Conservation (phyloP, 2,888 invertebrate genomes). For the Dimorphilus gyrociliatus region DNA sequence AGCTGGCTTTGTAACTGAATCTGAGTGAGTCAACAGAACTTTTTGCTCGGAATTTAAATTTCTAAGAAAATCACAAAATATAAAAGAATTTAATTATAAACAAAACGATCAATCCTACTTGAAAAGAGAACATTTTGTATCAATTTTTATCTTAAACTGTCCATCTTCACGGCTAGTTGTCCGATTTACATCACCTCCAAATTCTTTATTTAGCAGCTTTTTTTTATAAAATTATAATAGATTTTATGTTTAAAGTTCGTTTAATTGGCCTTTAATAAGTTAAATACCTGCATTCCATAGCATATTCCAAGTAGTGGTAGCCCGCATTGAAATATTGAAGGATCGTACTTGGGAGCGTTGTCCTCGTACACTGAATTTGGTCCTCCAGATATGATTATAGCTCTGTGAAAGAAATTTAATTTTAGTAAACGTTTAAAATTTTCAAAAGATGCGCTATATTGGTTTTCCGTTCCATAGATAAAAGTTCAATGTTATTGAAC, state of each 20-base stretch:
- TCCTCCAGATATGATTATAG: slow-evolving; percentile 91
- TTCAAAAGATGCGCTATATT: slow-evolving; percentile 1
- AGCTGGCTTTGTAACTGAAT: slow-evolving; percentile 79
- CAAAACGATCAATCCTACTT: slow-evolving; percentile 47
- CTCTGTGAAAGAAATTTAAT: slow-evolving; percentile 43
- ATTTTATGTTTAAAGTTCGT: neutral
- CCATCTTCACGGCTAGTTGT: slow-evolving; percentile 61
- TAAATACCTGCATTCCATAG: slow-evolving; percentile 71
- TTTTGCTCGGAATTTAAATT: slow-evolving; percentile 68
- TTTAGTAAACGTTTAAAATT: neutral
- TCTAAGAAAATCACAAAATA: slow-evolving; percentile 42
- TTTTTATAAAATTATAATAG: no score
- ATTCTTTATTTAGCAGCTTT: slow-evolving; percentile 96
- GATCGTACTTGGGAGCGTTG: slow-evolving; percentile 83
- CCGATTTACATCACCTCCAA: slow-evolving; percentile 72
- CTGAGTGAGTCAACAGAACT: slow-evolving; percentile 90
- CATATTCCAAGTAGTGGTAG: slow-evolving; percentile 89
- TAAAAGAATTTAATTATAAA: slow-evolving; percentile 1
- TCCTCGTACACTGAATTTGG: slow-evolving; percentile 89
- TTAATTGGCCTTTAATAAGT: neutral
- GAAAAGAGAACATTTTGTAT: slow-evolving; percentile 72
- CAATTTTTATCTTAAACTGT: slow-evolving; percentile 71
- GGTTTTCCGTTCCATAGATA: neutral
- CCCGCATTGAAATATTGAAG: slow-evolving; percentile 83
- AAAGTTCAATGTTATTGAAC: no score